A percentile compares a stretch with the other conserved stretches of the same genome.
phyloP scores from a whole-genome alignment of 2,888 invertebrate genomes.

The Pristionchus entomophagus region DNA sequence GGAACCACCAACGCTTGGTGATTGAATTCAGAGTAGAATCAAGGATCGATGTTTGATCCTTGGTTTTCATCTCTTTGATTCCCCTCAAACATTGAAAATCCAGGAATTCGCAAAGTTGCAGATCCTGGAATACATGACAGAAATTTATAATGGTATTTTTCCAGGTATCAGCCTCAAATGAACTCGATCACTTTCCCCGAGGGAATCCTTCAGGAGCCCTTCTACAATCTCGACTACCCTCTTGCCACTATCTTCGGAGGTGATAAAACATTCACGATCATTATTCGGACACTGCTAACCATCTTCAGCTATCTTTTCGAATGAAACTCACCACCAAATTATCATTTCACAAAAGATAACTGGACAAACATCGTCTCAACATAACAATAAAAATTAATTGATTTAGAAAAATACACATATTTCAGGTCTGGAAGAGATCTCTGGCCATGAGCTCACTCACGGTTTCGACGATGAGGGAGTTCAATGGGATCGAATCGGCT shows the following conservation, averaged over 20 bases:
- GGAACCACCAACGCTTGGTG: slow-evolving; percentile 43
- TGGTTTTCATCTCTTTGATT: no score
- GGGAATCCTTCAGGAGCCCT: slow-evolving; percentile 70
- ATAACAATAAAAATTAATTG: no score
- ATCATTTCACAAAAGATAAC: no score
- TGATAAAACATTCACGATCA: not conserved
- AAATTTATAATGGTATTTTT: not conserved
- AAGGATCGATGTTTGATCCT: no score
- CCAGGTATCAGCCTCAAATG: slow-evolving; percentile 58
- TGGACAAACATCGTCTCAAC: no score
- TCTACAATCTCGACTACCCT: slow-evolving; percentile 70
- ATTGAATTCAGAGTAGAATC: no score
- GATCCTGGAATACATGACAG: not conserved
- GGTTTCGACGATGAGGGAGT: slow-evolving; percentile 88
- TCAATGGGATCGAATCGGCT: slow-evolving; percentile 68
- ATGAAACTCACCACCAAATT: no score
- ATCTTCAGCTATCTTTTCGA: no score
- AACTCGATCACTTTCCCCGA: slow-evolving; percentile 74
- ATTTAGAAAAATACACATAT: not conserved
- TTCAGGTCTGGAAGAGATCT: slow-evolving; percentile 91
- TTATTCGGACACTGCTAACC: no score
- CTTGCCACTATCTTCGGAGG: slow-evolving; percentile 83
- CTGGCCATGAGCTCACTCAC: slow-evolving; percentile 96
- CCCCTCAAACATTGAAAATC: no score
- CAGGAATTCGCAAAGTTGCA: no score